Evolutionary conservation across 2,797 vertebrate genomes (phyloP), one percentile per base, ranked within the genome.

Genomic region (Sarcoramphus papa): DNA sequence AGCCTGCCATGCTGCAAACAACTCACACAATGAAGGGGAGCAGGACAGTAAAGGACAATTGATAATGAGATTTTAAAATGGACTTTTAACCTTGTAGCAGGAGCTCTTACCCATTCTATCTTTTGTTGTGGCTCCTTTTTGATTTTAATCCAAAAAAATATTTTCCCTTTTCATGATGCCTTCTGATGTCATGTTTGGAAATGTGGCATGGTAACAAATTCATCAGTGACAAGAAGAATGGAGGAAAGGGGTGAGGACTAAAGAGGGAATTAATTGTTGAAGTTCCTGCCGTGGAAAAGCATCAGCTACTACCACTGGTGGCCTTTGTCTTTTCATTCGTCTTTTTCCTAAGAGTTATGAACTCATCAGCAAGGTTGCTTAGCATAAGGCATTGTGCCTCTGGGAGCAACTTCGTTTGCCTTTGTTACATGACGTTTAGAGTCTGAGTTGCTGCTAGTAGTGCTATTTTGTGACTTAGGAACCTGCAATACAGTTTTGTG

Each of bases 1-100:
- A 97, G 41, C 56, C 68, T 97, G 95, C 95, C 73, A 64, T 33
- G n/a, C 67, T 47, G 30, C 83, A 86, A 96, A 70, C 16, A 78
- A 83, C 78, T 91, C 64, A 12, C 54, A 82, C 31, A 37, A 62
- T 56, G 65, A 83, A 88, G 43, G 51, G 51, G 74, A 86, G 54
- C 79, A 35, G 72, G 80, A 75, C 63, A 88, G 91, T 65, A 92
- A 93, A 95, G 80, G 63, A 94, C 70, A 69, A 57, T 45, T 79
- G 72, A 68, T 82, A 90, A 92, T 24, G 63, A 80, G 60, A 45
- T 80, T 90, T 95, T 81, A 43, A 92, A 92, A 70, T 15, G 41
- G 67, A 92, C 90, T 43, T 90, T 65, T 72, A 91, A 77, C 65
- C 48, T 92, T 94, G 53, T n/a, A n/a, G 25, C 28, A 16, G 24